A percentile compares a stretch with the other conserved stretches of the same genome.
Conservation (phyloP, 2,113 vertebrate genomes). For the Diphyllodes magnificus region DNA sequence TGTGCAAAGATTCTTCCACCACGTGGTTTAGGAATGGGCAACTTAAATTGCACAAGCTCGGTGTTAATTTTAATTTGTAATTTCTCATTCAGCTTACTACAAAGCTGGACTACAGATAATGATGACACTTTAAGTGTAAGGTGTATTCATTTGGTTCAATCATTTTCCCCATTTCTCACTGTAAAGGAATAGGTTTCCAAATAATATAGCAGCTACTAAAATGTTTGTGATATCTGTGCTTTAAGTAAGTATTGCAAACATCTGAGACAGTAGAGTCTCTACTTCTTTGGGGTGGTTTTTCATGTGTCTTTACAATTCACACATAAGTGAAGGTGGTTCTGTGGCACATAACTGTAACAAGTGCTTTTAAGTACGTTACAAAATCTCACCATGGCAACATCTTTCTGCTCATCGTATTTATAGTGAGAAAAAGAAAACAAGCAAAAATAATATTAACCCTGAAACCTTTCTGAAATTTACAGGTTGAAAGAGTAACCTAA, state of each 20-base stretch:
- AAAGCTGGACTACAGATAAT: background rate
- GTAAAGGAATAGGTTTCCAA: background rate
- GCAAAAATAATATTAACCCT: slow-evolving; percentile 39
- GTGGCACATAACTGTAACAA: slow-evolving; percentile 5
- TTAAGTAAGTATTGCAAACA: background rate
- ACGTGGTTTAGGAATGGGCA: background rate
- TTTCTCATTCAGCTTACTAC: background rate
- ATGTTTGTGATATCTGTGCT: background rate
- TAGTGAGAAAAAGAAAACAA: slow-evolving; percentile 59
- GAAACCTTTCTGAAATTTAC: slow-evolving; percentile 7
- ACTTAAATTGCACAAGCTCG: background rate
- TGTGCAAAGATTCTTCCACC: background rate
- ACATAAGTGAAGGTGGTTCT: background rate
- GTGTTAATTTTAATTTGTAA: background rate
- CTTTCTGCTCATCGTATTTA: slow-evolving; percentile 50
- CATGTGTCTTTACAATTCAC: background rate
- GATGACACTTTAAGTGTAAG: background rate
- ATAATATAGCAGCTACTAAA: background rate
- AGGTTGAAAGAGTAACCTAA: background rate
- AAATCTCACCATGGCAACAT: slow-evolving; percentile 67
- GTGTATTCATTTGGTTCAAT: background rate
- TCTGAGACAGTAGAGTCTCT: background rate
- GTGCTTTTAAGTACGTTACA: slow-evolving; percentile 39
- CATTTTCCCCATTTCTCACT: background rate
- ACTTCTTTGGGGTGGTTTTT: background rate